These are phyloP conservation scores for Nyctibius bracteatus DNA, from an alignment of 2,113 vertebrate genomes.

Conservation along the genomic window DNA sequence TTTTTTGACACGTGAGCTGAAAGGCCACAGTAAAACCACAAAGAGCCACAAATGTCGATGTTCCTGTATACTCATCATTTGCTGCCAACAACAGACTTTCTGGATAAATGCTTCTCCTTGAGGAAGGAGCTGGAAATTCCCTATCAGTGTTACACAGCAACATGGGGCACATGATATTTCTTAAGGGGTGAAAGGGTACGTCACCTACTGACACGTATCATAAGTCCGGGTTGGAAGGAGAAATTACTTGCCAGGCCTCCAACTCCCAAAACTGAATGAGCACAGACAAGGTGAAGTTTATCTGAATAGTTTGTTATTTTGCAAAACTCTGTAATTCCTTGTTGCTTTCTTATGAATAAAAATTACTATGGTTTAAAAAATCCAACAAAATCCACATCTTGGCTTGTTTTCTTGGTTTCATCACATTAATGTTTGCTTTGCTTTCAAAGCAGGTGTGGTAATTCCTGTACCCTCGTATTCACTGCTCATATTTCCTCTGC, in stretches of 20 bases:
- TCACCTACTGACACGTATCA: neutral
- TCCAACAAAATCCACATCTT: neutral
- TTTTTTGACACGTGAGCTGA: neutral
- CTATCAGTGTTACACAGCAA: neutral
- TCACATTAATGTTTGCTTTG: neutral
- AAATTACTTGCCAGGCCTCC: neutral
- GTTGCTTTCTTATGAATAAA: slow-evolving; percentile 43
- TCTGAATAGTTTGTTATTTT: neutral
- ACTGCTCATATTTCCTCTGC: neutral
- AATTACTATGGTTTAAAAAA: neutral
- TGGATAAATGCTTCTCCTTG: neutral
- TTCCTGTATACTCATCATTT: neutral
- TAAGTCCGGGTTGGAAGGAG: neutral
- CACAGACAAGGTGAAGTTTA: neutral
- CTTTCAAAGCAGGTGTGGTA: neutral
- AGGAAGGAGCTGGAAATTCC: neutral
- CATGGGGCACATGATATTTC: neutral
- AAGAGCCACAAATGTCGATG: neutral
- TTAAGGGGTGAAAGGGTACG: neutral
- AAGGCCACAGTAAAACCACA: neutral
- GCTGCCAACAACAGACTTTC: neutral
- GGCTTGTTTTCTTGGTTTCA: neutral
- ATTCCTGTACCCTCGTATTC: neutral
- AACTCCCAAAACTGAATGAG: neutral
- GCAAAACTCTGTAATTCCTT: neutral